These are phyloP conservation scores for Oscheius sp. DNA, from an alignment of 1,140 invertebrate genomes.

Conservation along the genomic window DNA sequence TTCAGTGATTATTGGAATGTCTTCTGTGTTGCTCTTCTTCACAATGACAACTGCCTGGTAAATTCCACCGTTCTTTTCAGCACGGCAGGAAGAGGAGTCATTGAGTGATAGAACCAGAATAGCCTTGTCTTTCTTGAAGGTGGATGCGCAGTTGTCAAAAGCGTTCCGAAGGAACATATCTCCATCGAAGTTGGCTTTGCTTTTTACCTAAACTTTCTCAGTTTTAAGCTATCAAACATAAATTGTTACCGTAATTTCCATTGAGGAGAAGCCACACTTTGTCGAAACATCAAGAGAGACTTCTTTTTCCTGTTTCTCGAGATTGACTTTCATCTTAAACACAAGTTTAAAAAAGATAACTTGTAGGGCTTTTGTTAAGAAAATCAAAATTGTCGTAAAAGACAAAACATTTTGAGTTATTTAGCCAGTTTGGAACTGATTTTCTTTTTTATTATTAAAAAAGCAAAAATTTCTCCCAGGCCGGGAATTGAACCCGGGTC, in stretches of 20 bases:
- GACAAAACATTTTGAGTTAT: no score
- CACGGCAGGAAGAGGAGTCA: background rate
- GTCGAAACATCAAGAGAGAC: background rate
- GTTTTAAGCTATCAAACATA: background rate
- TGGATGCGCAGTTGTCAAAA: background rate
- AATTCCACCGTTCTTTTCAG: background rate
- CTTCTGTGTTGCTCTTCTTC: background rate
- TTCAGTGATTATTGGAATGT: background rate
- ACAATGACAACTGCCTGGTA: background rate
- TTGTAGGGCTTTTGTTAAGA: no score
- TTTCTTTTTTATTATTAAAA: no score
- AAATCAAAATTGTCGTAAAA: no score
- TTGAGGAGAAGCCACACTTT: background rate
- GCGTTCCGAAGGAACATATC: background rate
- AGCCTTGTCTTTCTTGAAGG: background rate
- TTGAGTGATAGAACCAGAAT: background rate
- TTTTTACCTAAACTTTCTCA: background rate
- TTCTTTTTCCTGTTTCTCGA: background rate
- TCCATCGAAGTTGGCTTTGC: background rate
- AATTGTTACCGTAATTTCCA: background rate
- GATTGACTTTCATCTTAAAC: background rate
- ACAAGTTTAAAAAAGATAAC: no score
- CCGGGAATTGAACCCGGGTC: conserved; percentile 55
- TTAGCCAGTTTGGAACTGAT: no score
- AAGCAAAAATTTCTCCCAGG: conserved; percentile 45